These are phyloP conservation scores for Anthopleura sola DNA, from an alignment of 64 coral and sea anemone species.

Conservation along the genomic window DNA sequence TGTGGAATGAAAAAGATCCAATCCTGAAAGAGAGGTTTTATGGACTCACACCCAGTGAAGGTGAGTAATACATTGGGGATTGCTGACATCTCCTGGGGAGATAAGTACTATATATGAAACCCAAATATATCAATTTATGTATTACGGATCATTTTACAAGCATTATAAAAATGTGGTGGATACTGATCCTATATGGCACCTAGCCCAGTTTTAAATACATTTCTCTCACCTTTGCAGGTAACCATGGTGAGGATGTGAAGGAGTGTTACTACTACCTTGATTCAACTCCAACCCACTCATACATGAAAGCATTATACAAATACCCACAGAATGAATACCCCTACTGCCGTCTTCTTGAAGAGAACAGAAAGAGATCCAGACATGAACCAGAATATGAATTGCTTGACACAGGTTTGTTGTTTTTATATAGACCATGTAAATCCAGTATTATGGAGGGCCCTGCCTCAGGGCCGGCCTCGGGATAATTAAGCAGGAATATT, in stretches of 20 bases:
- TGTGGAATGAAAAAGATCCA: constrained; percentile 86
- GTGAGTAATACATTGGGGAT: background rate
- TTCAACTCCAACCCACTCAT: constrained; percentile 81
- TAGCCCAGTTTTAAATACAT: background rate
- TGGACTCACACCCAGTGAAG: constrained; percentile 75
- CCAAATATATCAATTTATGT: no score
- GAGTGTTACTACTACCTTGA: constrained; percentile 95
- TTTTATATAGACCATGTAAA: no score
- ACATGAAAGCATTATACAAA: constrained; percentile 96
- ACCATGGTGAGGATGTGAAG: constrained; percentile 96
- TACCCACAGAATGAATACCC: constrained; percentile 91
- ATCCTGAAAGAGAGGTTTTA: constrained; percentile 85
- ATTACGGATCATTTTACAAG: no score
- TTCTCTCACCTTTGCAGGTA: constrained; percentile 32
- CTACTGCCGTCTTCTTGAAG: constrained; percentile 45
- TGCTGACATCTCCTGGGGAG: no score
- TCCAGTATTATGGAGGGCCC: no score
- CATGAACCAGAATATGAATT: constrained; percentile 75
- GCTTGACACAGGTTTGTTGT: constrained; percentile 49
- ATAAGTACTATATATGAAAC: no score
- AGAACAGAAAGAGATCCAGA: constrained; percentile 48
- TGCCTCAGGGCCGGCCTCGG: no score
- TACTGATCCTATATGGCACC: no score
- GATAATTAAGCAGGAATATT: no score
- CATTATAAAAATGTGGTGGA: no score